Percentiles rank a stretch among this genome's conserved stretches.
phyloP scores from a whole-genome alignment of 2,113 vertebrate genomes.

The Zapornia atra region DNA sequence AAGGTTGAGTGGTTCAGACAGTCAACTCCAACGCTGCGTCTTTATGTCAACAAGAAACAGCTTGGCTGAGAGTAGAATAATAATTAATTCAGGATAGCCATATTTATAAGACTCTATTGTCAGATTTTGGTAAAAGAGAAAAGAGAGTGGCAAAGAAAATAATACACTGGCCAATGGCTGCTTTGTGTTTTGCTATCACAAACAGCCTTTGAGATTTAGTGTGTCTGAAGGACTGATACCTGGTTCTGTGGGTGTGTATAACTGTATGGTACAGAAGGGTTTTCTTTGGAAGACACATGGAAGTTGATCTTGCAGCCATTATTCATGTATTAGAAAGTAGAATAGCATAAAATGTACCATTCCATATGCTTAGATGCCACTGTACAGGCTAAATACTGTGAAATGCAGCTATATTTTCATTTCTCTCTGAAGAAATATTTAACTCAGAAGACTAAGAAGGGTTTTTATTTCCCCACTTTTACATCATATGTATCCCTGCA shows the following conservation, averaged over 20 bases:
- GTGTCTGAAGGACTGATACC: neutral
- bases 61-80: neutral
- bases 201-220: neutral
- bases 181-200: neutral
- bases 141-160: neutral
- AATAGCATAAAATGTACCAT: neutral
- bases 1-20: neutral
- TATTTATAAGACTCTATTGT: neutral
- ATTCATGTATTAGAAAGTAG: neutral
- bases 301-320: neutral
- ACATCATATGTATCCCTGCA: neutral
- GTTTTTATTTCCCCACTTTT: neutral
- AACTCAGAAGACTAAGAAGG: neutral
- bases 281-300: neutral
- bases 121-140: neutral
- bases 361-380: neutral
- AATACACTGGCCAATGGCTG: fast-evolving
- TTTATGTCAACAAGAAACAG: neutral
- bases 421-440: neutral
- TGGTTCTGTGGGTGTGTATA: neutral
- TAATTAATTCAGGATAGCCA: neutral
- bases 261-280: neutral
- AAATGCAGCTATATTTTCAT: neutral
- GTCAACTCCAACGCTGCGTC: neutral
- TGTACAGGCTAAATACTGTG: neutral